A percentile compares a stretch with the other conserved stretches of the same genome.
These are phyloP conservation scores for Styela plicata DNA, from an alignment of 23 tunicate genomes.

Conservation along the genomic window DNA sequence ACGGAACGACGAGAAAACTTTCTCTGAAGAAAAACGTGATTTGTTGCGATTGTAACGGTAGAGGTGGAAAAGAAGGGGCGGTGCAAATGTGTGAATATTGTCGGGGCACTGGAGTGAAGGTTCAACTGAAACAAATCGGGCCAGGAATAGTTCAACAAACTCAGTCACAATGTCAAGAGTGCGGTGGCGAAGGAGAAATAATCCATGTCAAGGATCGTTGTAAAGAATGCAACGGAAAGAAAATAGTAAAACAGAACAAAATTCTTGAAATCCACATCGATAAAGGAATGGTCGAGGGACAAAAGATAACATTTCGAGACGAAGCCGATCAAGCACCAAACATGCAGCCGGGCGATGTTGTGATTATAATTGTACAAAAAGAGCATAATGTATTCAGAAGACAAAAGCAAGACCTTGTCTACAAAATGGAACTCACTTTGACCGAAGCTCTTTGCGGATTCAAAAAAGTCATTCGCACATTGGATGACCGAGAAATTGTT, in stretches of 20 bases:
- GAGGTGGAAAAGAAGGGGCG: constrained; percentile 93
- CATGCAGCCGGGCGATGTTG: constrained; percentile 85
- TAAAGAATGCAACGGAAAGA: constrained; percentile 77
- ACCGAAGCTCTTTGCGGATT: constrained; percentile 93
- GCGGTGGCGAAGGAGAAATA: constrained; percentile 83
- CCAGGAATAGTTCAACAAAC: constrained; percentile 99
- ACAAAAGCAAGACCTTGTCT: constrained; percentile 77
- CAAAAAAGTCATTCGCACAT: constrained; percentile 53
- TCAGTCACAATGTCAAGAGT: constrained; percentile 90
- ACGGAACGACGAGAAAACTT: constrained; percentile 78
- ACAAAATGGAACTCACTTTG: constrained; percentile 90
- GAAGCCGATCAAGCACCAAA: constrained; percentile 97
- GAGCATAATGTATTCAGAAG: constrained; percentile 71
- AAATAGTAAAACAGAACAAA: constrained; percentile 64
- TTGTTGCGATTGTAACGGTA: constrained; percentile 78
- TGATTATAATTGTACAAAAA: constrained; percentile 69
- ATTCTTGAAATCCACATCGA: constrained; percentile 89
- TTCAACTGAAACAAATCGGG: constrained; percentile 80
- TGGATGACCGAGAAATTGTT: constrained; percentile 80
- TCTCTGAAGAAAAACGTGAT: constrained; percentile 77
- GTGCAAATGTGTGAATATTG: constrained; percentile 65
- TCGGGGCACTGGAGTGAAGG: constrained; percentile 82
- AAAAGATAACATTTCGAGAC: constrained; percentile 77
- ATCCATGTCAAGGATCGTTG: constrained; percentile 88
- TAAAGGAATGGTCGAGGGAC: constrained; percentile 98